Percentiles rank a stretch among this genome's conserved stretches.
Conservation (phyloP, 2,113 vertebrate genomes). For the Gracilinanus agilis region DNA sequence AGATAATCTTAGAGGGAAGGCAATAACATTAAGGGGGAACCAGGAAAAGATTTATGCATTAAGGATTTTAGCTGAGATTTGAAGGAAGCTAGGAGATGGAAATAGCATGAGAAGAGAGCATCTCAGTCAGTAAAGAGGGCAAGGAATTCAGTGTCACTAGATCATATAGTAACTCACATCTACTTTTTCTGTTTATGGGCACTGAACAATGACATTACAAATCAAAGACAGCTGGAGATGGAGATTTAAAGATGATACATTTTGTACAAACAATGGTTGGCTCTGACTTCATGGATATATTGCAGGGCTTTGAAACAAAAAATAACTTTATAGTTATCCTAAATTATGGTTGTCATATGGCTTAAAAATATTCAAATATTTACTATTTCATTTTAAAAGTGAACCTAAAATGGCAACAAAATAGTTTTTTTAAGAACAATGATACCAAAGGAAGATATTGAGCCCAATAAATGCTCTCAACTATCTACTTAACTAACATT, state of each 20-base stretch:
- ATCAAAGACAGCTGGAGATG: neutral
- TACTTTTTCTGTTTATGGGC: neutral
- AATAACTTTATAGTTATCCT: neutral
- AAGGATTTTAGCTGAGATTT: neutral
- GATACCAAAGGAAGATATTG: neutral
- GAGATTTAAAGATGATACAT: neutral
- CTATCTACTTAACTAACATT: neutral
- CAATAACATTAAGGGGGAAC: neutral
- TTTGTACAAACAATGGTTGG: neutral
- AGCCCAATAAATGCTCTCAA: neutral
- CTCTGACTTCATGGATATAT: neutral
- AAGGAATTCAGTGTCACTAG: neutral
- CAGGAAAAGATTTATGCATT: neutral
- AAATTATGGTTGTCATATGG: neutral
- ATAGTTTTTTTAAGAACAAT: neutral
- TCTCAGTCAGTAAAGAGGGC: neutral
- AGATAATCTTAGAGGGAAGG: neutral
- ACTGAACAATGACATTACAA: neutral
- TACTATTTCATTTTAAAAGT: neutral
- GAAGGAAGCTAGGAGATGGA: neutral
- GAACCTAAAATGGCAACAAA: neutral
- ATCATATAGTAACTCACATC: neutral
- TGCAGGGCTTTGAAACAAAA: neutral
- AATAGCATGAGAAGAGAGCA: neutral
- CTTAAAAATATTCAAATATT: neutral